Evolutionary conservation across 1,140 invertebrate species (phyloP).

Genomic region (Drosophila bocki): DNA sequence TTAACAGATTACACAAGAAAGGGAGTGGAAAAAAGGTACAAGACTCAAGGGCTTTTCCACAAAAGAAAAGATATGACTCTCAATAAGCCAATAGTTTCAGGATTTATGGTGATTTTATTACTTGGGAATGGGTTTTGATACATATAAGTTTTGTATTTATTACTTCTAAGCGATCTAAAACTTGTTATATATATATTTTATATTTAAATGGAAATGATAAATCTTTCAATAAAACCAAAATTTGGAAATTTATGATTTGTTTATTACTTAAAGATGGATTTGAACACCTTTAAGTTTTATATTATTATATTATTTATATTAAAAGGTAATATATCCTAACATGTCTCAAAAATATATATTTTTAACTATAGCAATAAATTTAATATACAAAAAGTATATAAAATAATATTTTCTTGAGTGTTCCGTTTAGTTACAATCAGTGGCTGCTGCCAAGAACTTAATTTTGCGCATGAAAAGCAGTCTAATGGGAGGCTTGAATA

Average conservation of each 20-base stretch:
- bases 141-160: background rate
- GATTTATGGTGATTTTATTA: slow-evolving; percentile 7
- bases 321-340: background rate
- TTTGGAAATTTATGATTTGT: no score
- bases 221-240: no score
- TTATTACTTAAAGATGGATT: no score
- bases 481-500: slow-evolving; percentile 58
- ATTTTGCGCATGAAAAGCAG: slow-evolving; percentile 63
- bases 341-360: background rate
- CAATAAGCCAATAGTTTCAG: slow-evolving; percentile 2
- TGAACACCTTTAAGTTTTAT: no score
- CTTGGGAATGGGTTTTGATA: background rate
- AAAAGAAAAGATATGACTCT: background rate
- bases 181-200: background rate
- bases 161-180: no score
- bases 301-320: no score
- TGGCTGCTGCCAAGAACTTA: slow-evolving; percentile 35
- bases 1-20: slow-evolving; percentile 27
- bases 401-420: slow-evolving; percentile 3
- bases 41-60: background rate
- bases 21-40: slow-evolving; percentile 2
- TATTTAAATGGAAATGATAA: background rate
- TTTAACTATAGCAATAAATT: background rate
- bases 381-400: background rate
- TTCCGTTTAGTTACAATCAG: slow-evolving; percentile 10